phyloP scores from a whole-genome alignment of 2,797 vertebrate species.

The Rhinichthys osculus region DNA sequence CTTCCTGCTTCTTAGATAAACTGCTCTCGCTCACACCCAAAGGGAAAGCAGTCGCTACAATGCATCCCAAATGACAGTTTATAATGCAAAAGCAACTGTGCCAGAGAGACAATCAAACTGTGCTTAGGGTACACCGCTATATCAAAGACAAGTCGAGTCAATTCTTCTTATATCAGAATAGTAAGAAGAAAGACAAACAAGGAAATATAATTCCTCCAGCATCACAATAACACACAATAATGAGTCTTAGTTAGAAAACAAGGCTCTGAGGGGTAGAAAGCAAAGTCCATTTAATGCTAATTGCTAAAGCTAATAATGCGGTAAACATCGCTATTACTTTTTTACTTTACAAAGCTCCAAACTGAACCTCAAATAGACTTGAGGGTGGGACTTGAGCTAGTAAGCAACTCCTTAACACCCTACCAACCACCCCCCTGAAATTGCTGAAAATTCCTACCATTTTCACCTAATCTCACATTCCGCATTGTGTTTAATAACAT shows the following conservation, averaged over 20 bases:
- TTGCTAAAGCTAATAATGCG: not conserved
- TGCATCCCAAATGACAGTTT: slow-evolving; percentile 54
- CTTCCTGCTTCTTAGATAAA: slow-evolving; percentile 51
- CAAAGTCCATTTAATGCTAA: not conserved
- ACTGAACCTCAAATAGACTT: not conserved
- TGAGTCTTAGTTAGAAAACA: not conserved
- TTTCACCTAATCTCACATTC: not conserved
- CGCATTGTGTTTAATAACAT: not conserved
- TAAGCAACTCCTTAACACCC: not conserved
- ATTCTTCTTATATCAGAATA: not conserved
- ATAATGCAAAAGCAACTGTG: slow-evolving; percentile 42
- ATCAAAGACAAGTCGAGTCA: slow-evolving; percentile 4
- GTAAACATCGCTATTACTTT: not conserved
- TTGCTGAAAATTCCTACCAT: not conserved
- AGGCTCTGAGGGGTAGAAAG: not conserved
- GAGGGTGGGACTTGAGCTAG: not conserved
- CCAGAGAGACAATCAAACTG: slow-evolving; percentile 26
- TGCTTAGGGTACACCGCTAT: not conserved
- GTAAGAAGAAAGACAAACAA: slow-evolving; percentile 8
- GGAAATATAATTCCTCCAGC: not conserved
- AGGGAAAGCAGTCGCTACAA: slow-evolving; percentile 32
- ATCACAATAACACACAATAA: not conserved
- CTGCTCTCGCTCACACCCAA: slow-evolving; percentile 41
- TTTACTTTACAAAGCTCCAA: not conserved
- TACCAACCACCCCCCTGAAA: not conserved